Percentiles rank a stretch among this genome's conserved stretches.
Evolutionary conservation across 2,113 vertebrate species (phyloP).

Genomic region (Epinephelus fuscoguttatus): DNA sequence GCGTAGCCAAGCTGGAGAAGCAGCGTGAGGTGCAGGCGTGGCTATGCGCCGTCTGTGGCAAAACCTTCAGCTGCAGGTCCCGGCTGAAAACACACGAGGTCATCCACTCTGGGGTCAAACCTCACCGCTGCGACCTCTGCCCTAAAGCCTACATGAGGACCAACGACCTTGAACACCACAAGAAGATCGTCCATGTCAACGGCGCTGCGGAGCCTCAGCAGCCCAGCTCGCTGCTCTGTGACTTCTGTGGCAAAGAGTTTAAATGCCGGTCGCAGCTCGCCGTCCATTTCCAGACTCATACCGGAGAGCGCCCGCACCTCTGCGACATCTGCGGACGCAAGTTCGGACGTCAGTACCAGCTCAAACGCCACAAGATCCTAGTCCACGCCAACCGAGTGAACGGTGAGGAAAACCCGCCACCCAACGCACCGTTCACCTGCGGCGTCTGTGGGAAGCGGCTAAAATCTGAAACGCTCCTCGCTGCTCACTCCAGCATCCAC

Average conservation of each 20-base stretch:
- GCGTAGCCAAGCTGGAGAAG: slow-evolving; percentile 32
- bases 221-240: slow-evolving; percentile 66
- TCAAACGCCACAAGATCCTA: slow-evolving; percentile 69
- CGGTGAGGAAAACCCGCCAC: accelerated
- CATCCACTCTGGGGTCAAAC: slow-evolving; percentile 76
- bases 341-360: slow-evolving; percentile 71
- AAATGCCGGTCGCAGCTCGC: slow-evolving; percentile 71
- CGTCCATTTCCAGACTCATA: slow-evolving; percentile 70
- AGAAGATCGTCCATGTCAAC: slow-evolving; percentile 50
- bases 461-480: slow-evolving; percentile 46
- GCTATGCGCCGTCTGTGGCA: slow-evolving; percentile 73
- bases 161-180: slow-evolving; percentile 77
- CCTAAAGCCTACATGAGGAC: slow-evolving; percentile 78
- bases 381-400: slow-evolving; percentile 9
- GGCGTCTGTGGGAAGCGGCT: slow-evolving; percentile 60
- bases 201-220: neutral
- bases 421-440: slow-evolving; percentile 6
- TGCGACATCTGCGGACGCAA: slow-evolving; percentile 78
- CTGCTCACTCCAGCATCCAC: slow-evolving; percentile 55
- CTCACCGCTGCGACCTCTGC: slow-evolving; percentile 70
- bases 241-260: slow-evolving; percentile 75
- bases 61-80: slow-evolving; percentile 75
- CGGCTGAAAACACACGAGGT: slow-evolving; percentile 72
- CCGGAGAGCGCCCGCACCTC: slow-evolving; percentile 74
- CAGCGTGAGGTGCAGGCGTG: slow-evolving; percentile 44